Conservation (phyloP, 2,113 vertebrate species). For the Hirundichthys speculiger region DNA sequence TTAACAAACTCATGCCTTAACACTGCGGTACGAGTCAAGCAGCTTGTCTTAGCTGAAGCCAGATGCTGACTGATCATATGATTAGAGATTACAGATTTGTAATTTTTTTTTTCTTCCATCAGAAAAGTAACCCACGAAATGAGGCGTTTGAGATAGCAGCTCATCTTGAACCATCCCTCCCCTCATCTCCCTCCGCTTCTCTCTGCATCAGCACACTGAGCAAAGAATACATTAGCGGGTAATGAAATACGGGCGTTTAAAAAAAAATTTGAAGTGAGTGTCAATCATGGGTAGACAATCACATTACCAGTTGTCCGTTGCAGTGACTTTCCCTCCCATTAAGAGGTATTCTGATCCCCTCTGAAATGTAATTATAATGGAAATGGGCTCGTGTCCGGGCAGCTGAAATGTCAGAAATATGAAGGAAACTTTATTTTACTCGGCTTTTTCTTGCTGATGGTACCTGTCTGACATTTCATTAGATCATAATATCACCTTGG, state of each 20-base stretch:
- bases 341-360: conserved; percentile 47
- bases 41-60: conserved; percentile 8
- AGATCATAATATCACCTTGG: conserved; percentile 26
- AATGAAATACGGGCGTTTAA: conserved; percentile 67
- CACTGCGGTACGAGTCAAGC: conserved; percentile 15
- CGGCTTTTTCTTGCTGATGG: background rate
- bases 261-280: conserved; percentile 61
- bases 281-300: conserved; percentile 62
- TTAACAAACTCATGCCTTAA: conserved; percentile 44
- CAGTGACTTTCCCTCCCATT: conserved; percentile 53
- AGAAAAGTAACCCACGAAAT: conserved; percentile 52
- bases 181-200: conserved; percentile 28
- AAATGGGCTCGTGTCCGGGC: conserved; percentile 42
- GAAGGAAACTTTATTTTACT: conserved; percentile 19
- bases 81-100: conserved; percentile 24
- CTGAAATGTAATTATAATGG: conserved; percentile 45
- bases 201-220: conserved; percentile 44
- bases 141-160: conserved; percentile 42
- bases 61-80: conserved; percentile 40
- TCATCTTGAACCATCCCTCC: conserved; percentile 25
- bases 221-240: conserved; percentile 55
- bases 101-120: conserved; percentile 1
- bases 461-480: conserved; percentile 9
- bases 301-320: conserved; percentile 59
- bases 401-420: conserved; percentile 27